Base-by-base conservation (phyloP, 2,888 invertebrate genomes). In the Standfussiana lucernea region DNA sequence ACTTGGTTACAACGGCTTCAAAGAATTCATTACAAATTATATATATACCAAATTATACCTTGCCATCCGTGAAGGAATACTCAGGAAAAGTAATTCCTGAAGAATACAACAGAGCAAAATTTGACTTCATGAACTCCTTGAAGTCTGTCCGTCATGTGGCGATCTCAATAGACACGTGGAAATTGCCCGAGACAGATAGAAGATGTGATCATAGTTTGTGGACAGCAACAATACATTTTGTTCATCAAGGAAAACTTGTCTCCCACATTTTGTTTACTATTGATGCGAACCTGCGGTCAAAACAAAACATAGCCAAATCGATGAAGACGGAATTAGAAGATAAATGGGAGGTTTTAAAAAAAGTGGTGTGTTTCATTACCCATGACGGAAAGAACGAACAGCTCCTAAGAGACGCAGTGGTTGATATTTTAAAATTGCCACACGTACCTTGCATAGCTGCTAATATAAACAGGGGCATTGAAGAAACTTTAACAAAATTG, bases 141-240 rank as follows among this genome's bases (percentile, higher is more conserved):
- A 2, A 72, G 18, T 56, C 28, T 7, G 53, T 75, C 13, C 21
- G 47, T 15, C 21, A 75, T 37, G 42, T 75, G 24, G 75, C 75
- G 13, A 42, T 75, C 21, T 56, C 75, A 28, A 56, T 75, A 37
- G 65, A 72, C 11, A 11, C 15, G 5, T 75, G 72, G 72, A 72
- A 56, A 45, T 40, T 42, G 42, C 62, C 32, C 5, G 42, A 8
- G 21, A 18, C 24, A 8, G 15, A 47, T 0, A 10, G 24, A 28
- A 56, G 21, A 42, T n/a, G 18, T 18, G n/a, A 8, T 7, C 1
- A 4, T 32, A 47, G 56, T 37, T 47, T 72, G 75, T 45, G 56
- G 24, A 76, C 72, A 28, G 42, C 35, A 56, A 72, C 72, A 4
- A n/a, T 76, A 47, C 72, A 76, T 47, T 76, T 59, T n/a, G 45